phyloP scores from a whole-genome alignment of 2,888 invertebrate species.

The Cynaeus angustus region DNA sequence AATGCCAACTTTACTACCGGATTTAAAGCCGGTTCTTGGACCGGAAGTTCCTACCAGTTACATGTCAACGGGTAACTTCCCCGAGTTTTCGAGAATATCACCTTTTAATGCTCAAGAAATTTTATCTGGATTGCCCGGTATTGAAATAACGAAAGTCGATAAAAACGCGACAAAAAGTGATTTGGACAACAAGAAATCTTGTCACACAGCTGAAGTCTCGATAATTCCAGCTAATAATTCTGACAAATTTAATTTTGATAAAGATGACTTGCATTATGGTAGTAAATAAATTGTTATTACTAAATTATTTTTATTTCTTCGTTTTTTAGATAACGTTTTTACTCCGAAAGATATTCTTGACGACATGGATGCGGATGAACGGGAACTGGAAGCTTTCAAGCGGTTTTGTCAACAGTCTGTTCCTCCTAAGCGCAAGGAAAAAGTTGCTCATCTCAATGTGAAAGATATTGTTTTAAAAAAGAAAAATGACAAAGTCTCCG shows the following conservation, averaged over 20 bases:
- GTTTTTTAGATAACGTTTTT: conserved; percentile 80
- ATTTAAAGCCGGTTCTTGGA: conserved; percentile 64
- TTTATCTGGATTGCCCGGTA: conserved; percentile 69
- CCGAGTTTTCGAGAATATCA: conserved; percentile 54
- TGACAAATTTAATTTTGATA: conserved; percentile 65
- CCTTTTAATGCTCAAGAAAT: conserved; percentile 69
- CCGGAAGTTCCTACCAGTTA: conserved; percentile 55
- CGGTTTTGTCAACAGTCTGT: conserved; percentile 90
- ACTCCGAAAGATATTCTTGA: conserved; percentile 87
- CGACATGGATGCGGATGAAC: conserved; percentile 85
- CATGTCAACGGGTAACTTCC: conserved; percentile 49
- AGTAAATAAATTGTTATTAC: conserved; percentile 49
- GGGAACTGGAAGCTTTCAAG: conserved; percentile 91
- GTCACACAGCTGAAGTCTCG: conserved; percentile 69
- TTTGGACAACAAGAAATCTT: conserved; percentile 61
- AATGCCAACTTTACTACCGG: conserved; percentile 61
- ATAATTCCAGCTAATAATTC: conserved; percentile 67
- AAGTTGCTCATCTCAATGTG: conserved; percentile 83
- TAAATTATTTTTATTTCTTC: conserved; percentile 5
- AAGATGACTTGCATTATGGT: conserved; percentile 70
- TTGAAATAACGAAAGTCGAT: conserved; percentile 70
- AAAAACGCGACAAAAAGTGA: conserved; percentile 62
- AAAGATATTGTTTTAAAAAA: conserved; percentile 84
- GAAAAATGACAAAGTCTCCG: conserved; percentile 68
- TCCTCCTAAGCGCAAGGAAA: conserved; percentile 84